Base-by-base conservation (phyloP, 2,888 invertebrate genomes). In the Sarcophaga caerulescens region DNA sequence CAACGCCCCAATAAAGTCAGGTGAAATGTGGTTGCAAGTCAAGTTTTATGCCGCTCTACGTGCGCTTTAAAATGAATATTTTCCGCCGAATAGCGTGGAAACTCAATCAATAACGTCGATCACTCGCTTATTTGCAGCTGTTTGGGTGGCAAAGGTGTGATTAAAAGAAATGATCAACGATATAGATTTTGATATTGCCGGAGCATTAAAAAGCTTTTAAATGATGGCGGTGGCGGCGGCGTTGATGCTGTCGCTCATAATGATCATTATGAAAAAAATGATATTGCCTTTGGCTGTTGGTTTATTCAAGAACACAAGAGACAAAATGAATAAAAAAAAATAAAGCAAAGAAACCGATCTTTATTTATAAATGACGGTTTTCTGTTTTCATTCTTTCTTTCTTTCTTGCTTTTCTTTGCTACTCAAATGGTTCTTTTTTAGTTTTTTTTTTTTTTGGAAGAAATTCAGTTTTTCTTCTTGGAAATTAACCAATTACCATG, bases 401-500 rank as follows among this genome's bases (percentile, higher is more conserved):
- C 3, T 75, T 47, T 52, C 47, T 59, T 47, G 10, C 14, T 65
- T 70, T 47, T 69, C n/a, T 68, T 66, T 77, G 66, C 35, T 0
- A 35, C 35, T 35, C 10, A 35, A 35, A 35, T 35, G 35, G 35
- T 68, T 23, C n/a, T n/a, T n/a, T n/a, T n/a, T n/a, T n/a, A n/a
- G n/a, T 75, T 12, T 62, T n/a, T 47, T 59, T 19, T 57, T 21
- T 47, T 21, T 59, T 19, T 57, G 23, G 45, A 45, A 62, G 65
- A 65, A 66, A 57, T 25, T 44, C 44, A 12, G 57, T 35, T 71
- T 78, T 52, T 78, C 79, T 86, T 84, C 86, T 81, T 86, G 81
- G 84, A 86, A 86, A 78, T 84, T 84, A 81, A 86, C 84, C 86
- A 86, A 86, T 86, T 86, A 86, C 81, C 81, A 80, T 76, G 81